A percentile compares a stretch with the other conserved stretches of the same genome.
Conservation (phyloP, 2,113 vertebrate genomes). For the Gopherus evgoodei region DNA sequence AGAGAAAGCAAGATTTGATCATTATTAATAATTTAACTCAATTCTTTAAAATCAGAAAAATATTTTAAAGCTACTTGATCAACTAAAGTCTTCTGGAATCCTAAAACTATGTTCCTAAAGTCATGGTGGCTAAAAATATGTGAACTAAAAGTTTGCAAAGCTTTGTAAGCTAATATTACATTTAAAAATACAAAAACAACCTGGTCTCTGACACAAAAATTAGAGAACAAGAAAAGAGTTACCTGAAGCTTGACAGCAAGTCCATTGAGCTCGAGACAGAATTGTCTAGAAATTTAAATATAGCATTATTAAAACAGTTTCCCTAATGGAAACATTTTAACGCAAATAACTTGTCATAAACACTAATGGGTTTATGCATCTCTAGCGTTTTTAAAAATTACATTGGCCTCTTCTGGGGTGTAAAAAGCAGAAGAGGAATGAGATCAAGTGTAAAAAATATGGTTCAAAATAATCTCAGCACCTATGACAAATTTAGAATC, state of each 20-base stretch:
- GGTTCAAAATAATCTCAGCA: not conserved
- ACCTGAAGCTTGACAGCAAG: conserved; percentile 99
- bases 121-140: not conserved
- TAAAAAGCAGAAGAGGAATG: not conserved
- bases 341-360: not conserved
- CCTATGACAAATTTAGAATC: not conserved
- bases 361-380: not conserved
- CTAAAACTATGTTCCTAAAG: not conserved
- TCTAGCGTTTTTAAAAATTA: not conserved
- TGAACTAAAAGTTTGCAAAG: not conserved
- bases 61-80: not conserved
- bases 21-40: not conserved
- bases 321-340: not conserved
- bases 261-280: conserved; percentile 98
- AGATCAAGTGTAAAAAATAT: not conserved
- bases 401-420: not conserved
- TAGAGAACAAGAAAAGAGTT: conserved; percentile 54
- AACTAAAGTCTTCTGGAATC: not conserved
- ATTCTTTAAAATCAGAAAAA: not conserved
- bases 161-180: not conserved
- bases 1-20: not conserved
- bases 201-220: not conserved
- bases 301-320: conserved; percentile 50
- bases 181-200: not conserved
- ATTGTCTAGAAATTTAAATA: conserved; percentile 87